Evolutionary conservation across 2,888 invertebrate genomes (phyloP).

Genomic region (Campoletis raptor): DNA sequence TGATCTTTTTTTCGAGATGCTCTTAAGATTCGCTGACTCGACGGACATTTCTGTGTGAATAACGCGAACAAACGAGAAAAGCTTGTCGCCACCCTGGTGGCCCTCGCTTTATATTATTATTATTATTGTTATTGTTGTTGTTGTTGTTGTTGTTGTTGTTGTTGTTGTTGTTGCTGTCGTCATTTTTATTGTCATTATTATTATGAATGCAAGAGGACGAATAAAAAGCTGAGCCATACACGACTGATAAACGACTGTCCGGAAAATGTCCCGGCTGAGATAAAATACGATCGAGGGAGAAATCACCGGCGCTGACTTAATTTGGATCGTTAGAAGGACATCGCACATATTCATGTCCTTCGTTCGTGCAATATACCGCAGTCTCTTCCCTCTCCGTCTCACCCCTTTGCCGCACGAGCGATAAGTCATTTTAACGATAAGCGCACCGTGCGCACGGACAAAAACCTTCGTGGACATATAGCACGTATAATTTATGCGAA

Average conservation of each 20-base stretch:
- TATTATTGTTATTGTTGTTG: constrained; percentile 4
- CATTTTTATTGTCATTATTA: constrained; percentile 17
- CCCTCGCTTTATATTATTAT: not conserved
- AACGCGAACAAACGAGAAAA: constrained; percentile 7
- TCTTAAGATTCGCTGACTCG: constrained; percentile 22
- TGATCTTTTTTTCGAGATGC: constrained; percentile 34
- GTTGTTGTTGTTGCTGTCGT: not conserved
- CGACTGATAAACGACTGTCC: constrained; percentile 68
- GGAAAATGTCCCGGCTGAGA: constrained; percentile 70
- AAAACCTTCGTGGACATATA: constrained; percentile 67
- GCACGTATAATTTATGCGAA: constrained; percentile 67
- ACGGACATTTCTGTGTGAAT: constrained; percentile 12
- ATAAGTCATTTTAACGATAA: constrained; percentile 83
- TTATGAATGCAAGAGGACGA: constrained; percentile 23
- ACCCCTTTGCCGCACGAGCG: constrained; percentile 70
- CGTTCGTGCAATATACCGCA: constrained; percentile 49
- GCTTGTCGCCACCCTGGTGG: constrained; percentile 27
- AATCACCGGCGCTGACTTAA: constrained; percentile 75
- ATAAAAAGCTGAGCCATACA: constrained; percentile 47
- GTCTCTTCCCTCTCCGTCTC: constrained; percentile 6
- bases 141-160: constrained; percentile 16
- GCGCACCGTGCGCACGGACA: constrained; percentile 68
- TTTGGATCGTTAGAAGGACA: constrained; percentile 76
- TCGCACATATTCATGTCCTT: constrained; percentile 65
- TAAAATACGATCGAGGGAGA: constrained; percentile 79